A percentile compares a stretch with the other conserved stretches of the same genome.
These are phyloP conservation scores for Actinernus sp. DNA, from an alignment of 92 coral and sea anemone genomes.

Conservation along the genomic window DNA sequence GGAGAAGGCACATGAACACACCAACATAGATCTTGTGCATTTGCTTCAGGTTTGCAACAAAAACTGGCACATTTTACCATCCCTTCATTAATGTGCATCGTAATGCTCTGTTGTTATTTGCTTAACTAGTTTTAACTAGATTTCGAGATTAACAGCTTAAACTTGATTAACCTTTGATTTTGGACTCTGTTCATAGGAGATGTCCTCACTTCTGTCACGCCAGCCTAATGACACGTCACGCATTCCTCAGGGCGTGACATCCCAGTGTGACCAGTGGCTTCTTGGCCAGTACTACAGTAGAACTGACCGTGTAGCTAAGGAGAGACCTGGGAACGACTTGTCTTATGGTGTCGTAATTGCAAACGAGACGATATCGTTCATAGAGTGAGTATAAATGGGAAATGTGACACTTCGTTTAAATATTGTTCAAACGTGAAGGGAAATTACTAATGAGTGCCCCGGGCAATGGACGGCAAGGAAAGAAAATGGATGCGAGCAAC, in stretches of 20 bases:
- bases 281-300: slow-evolving; percentile 39
- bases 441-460: too few species aligned
- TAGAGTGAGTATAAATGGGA: slow-evolving; percentile 20
- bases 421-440: too few species aligned
- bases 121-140: too few species aligned
- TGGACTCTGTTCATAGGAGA: slow-evolving; percentile 12
- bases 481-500: too few species aligned
- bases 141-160: too few species aligned
- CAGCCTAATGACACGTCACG: neutral
- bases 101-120: too few species aligned
- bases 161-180: too few species aligned
- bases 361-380: slow-evolving; percentile 15
- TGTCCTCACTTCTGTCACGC: slow-evolving; percentile 13
- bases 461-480: too few species aligned
- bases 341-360: slow-evolving; percentile 9
- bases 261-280: slow-evolving; percentile 39
- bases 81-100: too few species aligned
- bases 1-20: too few species aligned
- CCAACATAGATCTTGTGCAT: slow-evolving; percentile 1
- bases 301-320: slow-evolving; percentile 4
- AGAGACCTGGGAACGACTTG: neutral
- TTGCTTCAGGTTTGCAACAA: slow-evolving; percentile 32
- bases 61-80: too few species aligned
- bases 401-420: too few species aligned
- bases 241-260: neutral